Percentiles rank a stretch among this genome's conserved stretches.
Conservation (phyloP, 2,113 vertebrate genomes). For the Xyliphius kryptos region DNA sequence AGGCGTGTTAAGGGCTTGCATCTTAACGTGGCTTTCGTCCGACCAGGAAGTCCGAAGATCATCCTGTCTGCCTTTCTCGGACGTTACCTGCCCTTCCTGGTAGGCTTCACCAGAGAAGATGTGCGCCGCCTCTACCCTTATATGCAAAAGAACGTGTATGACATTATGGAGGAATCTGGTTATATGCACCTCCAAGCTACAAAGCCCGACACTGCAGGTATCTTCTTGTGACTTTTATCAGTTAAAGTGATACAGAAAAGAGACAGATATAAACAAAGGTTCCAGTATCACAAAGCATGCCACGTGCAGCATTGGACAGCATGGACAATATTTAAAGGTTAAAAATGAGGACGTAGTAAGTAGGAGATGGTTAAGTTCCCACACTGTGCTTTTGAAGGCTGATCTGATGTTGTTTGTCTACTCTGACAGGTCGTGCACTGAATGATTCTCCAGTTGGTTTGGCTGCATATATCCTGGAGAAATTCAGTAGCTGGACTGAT, state of each 20-base stretch:
- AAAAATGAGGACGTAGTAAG: too few relatives aligned
- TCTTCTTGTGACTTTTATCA: too few relatives aligned
- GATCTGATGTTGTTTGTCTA: too few relatives aligned
- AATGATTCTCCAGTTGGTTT: constrained; percentile 80
- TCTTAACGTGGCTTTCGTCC: constrained; percentile 55
- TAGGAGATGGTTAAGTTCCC: too few relatives aligned
- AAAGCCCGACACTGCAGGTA: constrained; percentile 83
- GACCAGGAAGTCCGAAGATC: constrained; percentile 17
- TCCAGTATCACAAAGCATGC: too few relatives aligned
- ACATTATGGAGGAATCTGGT: constrained; percentile 64
- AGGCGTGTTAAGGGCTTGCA: constrained; percentile 79
- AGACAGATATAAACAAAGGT: too few relatives aligned
- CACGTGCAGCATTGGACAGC: too few relatives aligned
- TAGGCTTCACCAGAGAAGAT: constrained; percentile 75
- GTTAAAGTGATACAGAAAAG: too few relatives aligned
- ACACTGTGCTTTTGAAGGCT: too few relatives aligned
- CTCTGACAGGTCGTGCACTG: constrained; percentile 75
- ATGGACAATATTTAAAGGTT: too few relatives aligned
- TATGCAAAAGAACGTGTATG: constrained; percentile 67
- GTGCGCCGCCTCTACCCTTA: constrained; percentile 67
- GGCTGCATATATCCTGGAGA: constrained; percentile 80
- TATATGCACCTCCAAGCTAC: constrained; percentile 83
- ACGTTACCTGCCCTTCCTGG: constrained; percentile 73
- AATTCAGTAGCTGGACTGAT: constrained; percentile 80
- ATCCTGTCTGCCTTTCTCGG: constrained; percentile 65